Evolutionary conservation across 2,113 vertebrate genomes (phyloP), one percentile per base, ranked within the genome.

Genomic region (Sylvia atricapilla): DNA sequence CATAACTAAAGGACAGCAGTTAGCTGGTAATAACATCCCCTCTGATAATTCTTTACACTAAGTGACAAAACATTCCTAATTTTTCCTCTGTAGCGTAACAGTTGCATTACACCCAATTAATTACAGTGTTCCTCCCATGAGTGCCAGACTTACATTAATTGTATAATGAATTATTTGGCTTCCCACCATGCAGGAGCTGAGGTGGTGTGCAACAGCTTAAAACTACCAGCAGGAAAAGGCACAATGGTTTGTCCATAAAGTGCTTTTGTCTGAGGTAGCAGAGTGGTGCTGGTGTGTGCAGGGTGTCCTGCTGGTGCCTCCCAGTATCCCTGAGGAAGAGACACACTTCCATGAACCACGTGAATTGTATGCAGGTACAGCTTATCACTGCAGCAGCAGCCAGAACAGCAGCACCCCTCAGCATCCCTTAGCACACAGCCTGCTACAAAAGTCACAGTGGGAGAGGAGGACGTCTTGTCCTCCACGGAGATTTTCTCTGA

Each of bases 81-180:
- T 95, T 94, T 37, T 94, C 60, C 78, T 93, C 66, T 85, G 84
- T 78, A 84, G 37, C 87, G 44, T 84, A 89, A 91, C 93, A 85
- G 81, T 89, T 76, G 55, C 81, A 82, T 94, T 87, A 83, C 64
- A 85, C 84, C 89, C 62, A 92, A 87, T 91, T 89, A 97, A 94
- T 89, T 87, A 85, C 79, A 92, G 18, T 1, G 5, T 73, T 87
- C 81, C 31, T 93, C 93, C 81, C 77, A 43, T 43, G 91, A 87
- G 83, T 85, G 37, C 62, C 70, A 87, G 49, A 20, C 31, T 90
- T 64, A 52, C 28, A 69, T 87, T 66, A 93, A 46, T 59, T 73
- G n/a, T 94, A 66, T 82, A 70, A 96, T 52, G n/a, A 93, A 85
- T 91, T 91, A 66, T 82, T 94, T 94, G 53, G 18, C 66, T 85